phyloP scores from a whole-genome alignment of 2,888 invertebrate species.

The Melangyna quadrimaculata region DNA sequence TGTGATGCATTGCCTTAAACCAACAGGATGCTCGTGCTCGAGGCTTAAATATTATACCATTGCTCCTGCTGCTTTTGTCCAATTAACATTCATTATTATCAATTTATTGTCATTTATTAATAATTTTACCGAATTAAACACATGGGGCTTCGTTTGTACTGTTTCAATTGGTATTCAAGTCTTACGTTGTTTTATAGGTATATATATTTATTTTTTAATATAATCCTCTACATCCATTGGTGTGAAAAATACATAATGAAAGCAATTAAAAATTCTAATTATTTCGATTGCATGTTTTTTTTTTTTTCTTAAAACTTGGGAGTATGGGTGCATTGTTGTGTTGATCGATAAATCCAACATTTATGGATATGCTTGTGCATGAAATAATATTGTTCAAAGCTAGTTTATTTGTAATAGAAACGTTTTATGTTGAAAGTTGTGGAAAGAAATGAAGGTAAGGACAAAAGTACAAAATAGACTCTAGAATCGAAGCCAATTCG shows the following conservation, averaged over 20 bases:
- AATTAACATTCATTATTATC: constrained; percentile 68
- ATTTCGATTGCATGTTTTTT: background rate
- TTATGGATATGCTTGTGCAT: too few species aligned
- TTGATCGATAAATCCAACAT: too few species aligned
- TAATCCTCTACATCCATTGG: background rate
- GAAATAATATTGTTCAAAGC: too few species aligned
- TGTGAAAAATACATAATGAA: background rate
- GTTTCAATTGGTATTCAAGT: constrained; percentile 29
- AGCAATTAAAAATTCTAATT: background rate
- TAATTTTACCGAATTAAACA: constrained; percentile 64
- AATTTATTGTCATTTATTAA: constrained; percentile 69
- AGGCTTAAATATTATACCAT: background rate
- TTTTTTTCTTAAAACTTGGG: background rate
- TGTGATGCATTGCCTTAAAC: background rate
- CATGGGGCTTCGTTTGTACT: constrained; percentile 34
- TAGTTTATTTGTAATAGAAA: too few species aligned
- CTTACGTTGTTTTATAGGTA: background rate
- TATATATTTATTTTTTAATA: background rate
- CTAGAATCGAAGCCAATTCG: too few species aligned
- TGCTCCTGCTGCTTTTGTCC: constrained; percentile 18
- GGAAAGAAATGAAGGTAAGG: too few species aligned
- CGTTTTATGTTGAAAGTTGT: too few species aligned
- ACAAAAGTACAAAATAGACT: too few species aligned
- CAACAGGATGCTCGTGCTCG: background rate
- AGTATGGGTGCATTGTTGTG: too few species aligned